These are phyloP conservation scores for Enoplosus armatus DNA, from an alignment of 2,797 vertebrate species.

Conservation along the genomic window DNA sequence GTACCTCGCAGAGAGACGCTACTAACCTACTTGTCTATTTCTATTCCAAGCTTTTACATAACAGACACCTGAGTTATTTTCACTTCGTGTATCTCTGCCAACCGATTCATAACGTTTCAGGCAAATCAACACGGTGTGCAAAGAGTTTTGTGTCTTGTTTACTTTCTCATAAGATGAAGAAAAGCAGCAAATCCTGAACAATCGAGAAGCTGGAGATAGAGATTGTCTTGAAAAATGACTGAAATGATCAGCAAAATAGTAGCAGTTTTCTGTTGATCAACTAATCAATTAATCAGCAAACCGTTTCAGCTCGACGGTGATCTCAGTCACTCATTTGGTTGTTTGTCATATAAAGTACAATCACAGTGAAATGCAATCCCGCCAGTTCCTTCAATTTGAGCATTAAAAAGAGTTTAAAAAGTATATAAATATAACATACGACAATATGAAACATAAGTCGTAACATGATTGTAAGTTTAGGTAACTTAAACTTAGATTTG, in stretches of 20 bases:
- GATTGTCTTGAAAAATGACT: neutral
- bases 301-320: neutral
- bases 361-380: no score
- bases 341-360: no score
- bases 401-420: no score
- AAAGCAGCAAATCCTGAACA: neutral
- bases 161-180: neutral
- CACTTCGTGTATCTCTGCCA: neutral
- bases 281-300: no score
- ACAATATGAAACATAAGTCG: neutral
- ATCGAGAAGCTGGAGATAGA: neutral
- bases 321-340: neutral
- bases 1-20: conserved; percentile 34
- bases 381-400: no score
- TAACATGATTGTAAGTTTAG: neutral
- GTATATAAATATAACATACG: no score
- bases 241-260: neutral
- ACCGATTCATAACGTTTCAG: neutral
- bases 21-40: conserved; percentile 60
- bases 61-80: conserved; percentile 9
- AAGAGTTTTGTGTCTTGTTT: neutral
- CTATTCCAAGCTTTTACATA: conserved; percentile 52
- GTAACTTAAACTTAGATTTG: neutral
- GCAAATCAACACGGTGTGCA: neutral
- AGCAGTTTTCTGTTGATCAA: neutral